Conservation (phyloP, 2,888 invertebrate genomes). For the Parnassius orleans region DNA sequence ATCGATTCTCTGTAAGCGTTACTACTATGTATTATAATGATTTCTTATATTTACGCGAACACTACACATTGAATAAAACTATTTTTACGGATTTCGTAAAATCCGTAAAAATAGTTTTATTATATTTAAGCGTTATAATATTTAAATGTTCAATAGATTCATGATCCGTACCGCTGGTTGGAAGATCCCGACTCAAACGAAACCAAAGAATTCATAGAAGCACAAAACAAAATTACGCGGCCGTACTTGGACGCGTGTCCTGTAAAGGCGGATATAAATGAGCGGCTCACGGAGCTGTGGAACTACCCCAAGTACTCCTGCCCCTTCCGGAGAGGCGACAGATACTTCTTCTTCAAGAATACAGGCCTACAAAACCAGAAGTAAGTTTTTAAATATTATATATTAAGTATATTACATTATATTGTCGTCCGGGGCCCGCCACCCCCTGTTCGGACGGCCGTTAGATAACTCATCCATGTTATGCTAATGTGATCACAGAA, state of each 20-base stretch:
- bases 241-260: conserved; percentile 91
- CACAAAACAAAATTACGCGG: conserved; percentile 92
- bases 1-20: too few relatives aligned
- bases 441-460: too few relatives aligned
- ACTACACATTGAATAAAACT: too few relatives aligned
- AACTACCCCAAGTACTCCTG: conserved; percentile 97
- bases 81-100: too few relatives aligned
- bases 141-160: conserved; percentile 76
- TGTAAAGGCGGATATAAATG: conserved; percentile 86
- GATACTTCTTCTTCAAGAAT: conserved; percentile 96
- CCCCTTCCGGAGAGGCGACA: conserved; percentile 89
- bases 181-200: conserved; percentile 97
- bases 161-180: conserved; percentile 97
- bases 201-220: conserved; percentile 93
- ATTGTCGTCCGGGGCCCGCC: too few relatives aligned
- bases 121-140: too few relatives aligned
- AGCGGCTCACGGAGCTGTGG: conserved; percentile 93
- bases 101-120: too few relatives aligned
- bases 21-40: too few relatives aligned
- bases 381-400: conserved; percentile 64
- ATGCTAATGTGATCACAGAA: too few relatives aligned
- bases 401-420: not conserved
- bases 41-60: too few relatives aligned
- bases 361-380: conserved; percentile 98
- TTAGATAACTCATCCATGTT: too few relatives aligned